Base-by-base conservation (phyloP, 2,113 vertebrate species). In the Hyperoodon ampullatus region DNA sequence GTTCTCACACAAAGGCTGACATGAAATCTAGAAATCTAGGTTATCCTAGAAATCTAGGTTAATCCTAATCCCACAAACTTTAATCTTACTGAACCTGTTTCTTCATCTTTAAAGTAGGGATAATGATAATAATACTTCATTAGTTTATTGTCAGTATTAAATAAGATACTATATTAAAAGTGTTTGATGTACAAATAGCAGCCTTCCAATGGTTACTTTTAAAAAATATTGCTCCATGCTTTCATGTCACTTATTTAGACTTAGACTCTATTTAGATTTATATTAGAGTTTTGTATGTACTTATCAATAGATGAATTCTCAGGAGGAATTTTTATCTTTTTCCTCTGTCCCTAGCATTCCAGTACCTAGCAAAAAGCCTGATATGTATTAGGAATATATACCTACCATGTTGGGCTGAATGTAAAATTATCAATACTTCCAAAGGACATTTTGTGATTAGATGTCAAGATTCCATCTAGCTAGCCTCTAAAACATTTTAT, bases 401-500 rank as follows among this genome's bases (percentile, higher is more conserved):
- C 18, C 68, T 68, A 23, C 77, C 28, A 0, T 63, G 21, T 5
- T 55, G 23, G 18, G 9, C 72, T 71, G 50, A 60, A 63, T 35
- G 3, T 30, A 66, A 96, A 90, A 72, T 90, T 28, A 23, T 53
- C 8, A 84, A 16, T 35, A 15, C 21, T 78, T 93, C 24, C 75
- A 87, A 77, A 80, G 78, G 66, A 91, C 23, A 39, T 14, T 70
- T 50, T 88, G 23, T 50, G 30, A 90, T 74, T 74, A 77, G 23
- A 55, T 90, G 63, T 33, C 90, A 55, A 68, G 39, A 83, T 35
- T 88, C 55, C 60, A 33, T 80, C 53, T 61, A 28, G 3, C 35
- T 72, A n/a, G 33, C 30, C 84, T 95, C 68, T 19, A 78, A 90
- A 95, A 90, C 35, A 74, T 63, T 66, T 72, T 63, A n/a, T 75